Evolutionary conservation across 2,888 invertebrate genomes (phyloP).

Genomic region (Hedya salicella): DNA sequence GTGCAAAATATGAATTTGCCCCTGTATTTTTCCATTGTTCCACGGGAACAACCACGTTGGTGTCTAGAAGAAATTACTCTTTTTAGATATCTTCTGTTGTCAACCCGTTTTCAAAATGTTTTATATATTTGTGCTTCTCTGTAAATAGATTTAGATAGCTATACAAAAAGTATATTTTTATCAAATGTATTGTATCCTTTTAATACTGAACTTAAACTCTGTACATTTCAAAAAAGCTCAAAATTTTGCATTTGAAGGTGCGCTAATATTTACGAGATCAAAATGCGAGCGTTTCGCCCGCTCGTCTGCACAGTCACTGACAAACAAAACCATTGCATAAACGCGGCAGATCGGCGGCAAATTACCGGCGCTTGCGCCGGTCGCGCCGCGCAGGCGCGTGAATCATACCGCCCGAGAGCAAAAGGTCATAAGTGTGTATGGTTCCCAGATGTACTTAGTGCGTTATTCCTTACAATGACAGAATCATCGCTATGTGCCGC

Average conservation of each 20-base stretch:
- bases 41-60: too few species aligned
- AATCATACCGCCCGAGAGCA: not conserved
- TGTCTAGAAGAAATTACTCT: too few species aligned
- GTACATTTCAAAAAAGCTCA: too few species aligned
- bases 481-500: not conserved
- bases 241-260: not conserved
- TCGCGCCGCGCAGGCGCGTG: slow-evolving; percentile 5
- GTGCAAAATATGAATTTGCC: too few species aligned
- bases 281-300: not conserved
- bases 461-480: not conserved
- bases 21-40: too few species aligned
- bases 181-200: too few species aligned
- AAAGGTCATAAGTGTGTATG: not conserved
- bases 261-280: not conserved
- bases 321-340: slow-evolving; percentile 34
- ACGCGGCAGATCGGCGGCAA: slow-evolving; percentile 27
- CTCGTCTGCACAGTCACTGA: not conserved
- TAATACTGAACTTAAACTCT: too few species aligned
- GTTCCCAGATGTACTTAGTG: not conserved
- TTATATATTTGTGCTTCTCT: too few species aligned
- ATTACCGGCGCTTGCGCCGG: slow-evolving; percentile 16
- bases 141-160: too few species aligned
- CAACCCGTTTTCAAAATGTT: too few species aligned
- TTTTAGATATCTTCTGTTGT: too few species aligned
- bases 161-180: too few species aligned